Conservation (phyloP, 2,888 invertebrate species). For the Nyleta sp. region DNA sequence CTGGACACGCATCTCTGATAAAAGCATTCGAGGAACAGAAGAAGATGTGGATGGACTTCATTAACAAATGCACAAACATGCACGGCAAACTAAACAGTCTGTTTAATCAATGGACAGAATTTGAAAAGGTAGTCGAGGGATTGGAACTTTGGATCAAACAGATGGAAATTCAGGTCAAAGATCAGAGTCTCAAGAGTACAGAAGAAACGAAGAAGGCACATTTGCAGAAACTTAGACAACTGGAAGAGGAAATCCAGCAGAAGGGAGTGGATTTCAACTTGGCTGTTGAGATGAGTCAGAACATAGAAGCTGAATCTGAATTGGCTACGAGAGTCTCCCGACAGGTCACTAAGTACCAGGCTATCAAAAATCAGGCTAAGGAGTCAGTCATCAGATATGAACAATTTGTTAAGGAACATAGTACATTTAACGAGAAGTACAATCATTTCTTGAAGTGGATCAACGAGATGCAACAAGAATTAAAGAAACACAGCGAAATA, state of each 20-base stretch:
- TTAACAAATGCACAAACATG: constrained; percentile 88
- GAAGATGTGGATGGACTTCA: constrained; percentile 89
- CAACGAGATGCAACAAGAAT: constrained; percentile 87
- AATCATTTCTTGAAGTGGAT: constrained; percentile 90
- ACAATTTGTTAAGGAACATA: constrained; percentile 93
- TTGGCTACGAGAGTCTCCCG: constrained; percentile 89
- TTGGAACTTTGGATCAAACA: constrained; percentile 93
- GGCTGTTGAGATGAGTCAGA: constrained; percentile 87
- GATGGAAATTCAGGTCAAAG: constrained; percentile 93
- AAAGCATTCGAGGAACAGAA: constrained; percentile 90
- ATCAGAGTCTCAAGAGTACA: constrained; percentile 93
- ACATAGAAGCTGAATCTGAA: constrained; percentile 90
- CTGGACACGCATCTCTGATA: constrained; percentile 87
- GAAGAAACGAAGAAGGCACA: constrained; percentile 92
- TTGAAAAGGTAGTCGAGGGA: constrained; percentile 89
- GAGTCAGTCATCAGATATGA: constrained; percentile 93
- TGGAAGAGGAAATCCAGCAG: constrained; percentile 88
- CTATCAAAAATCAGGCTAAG: constrained; percentile 90
- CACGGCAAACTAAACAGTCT: constrained; percentile 89
- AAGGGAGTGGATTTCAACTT: constrained; percentile 88
- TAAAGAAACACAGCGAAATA: constrained; percentile 91
- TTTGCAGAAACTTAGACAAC: constrained; percentile 88
- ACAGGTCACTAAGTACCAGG: constrained; percentile 91
- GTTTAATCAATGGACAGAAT: constrained; percentile 91
- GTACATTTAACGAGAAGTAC: constrained; percentile 87